Evolutionary conservation across 2,797 vertebrate species (phyloP).

Genomic region (Ispidina picta): DNA sequence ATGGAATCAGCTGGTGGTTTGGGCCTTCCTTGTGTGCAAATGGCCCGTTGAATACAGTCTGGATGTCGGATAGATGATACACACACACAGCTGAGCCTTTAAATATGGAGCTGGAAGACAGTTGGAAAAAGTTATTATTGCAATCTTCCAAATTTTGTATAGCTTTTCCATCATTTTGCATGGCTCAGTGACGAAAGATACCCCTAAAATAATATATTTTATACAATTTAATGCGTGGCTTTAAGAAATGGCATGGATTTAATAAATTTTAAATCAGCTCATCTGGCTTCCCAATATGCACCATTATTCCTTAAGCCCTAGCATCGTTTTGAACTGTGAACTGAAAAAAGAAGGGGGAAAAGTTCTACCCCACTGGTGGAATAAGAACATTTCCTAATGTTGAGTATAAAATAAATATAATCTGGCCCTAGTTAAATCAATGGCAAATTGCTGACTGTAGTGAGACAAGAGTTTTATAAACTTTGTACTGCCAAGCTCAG

Average conservation of each 20-base stretch:
- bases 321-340: not conserved
- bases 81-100: constrained; percentile 96
- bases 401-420: not conserved
- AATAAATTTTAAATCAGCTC: not conserved
- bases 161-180: not conserved
- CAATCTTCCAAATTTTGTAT: not conserved
- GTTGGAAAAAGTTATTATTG: not conserved
- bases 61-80: constrained; percentile 96
- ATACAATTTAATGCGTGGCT: not conserved
- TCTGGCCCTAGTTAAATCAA: not conserved
- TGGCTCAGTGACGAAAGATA: not conserved
- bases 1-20: constrained; percentile 95
- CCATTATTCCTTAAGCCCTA: not conserved
- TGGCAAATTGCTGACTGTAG: constrained; percentile 45
- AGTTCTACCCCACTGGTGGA: not conserved
- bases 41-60: constrained; percentile 96
- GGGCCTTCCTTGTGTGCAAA: constrained; percentile 97
- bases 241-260: not conserved
- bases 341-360: not conserved
- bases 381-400: not conserved
- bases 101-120: constrained; percentile 90
- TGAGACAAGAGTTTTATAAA: not conserved
- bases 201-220: not conserved
- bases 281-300: not conserved
- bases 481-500: constrained; percentile 14